Evolutionary conservation across 1,140 invertebrate species (phyloP), one percentile per base, ranked within the genome.

Genomic region (Zophobas atratus): DNA sequence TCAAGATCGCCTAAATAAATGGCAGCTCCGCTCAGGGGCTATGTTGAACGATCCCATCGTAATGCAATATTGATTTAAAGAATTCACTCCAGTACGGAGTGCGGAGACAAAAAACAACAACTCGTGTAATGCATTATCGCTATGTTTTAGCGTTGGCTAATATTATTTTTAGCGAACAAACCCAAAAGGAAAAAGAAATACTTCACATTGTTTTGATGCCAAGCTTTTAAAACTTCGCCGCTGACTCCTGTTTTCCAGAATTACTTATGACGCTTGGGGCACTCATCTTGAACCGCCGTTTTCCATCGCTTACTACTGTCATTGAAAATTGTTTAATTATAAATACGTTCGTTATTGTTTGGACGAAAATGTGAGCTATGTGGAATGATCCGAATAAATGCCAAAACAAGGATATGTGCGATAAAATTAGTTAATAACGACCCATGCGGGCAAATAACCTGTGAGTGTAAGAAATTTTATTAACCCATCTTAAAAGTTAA

Each of bases 51-150:
- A 77, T 80, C 75, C 67, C 72, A 35, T 67, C 46, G 82, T 82
- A 84, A 84, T 84, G 81, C 81, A 84, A 84, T 84, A 84, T 84
- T 84, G 82, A 84, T 84, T 82, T 80, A 82, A 84, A 81, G 82
- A 82, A 84, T 84, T 79, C 81, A 77, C 80, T 78, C 77, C 49
- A 70, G 63, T 75, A 71, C 77, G 55, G 63, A 72, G 79, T 79
- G 63, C 70, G 60, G 76, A 81, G 77, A 79, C 78, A 76, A 80
- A 81, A 81, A 83, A 83, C 76, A 82, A 82, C 82, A 81, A 82
- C 79, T 81, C 78, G 63, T 81, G 82, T 83, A 83, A 83, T 82
- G 81, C 82, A 84, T 84, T 82, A 82, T 84, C 81, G 82, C 81
- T 72, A 84, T 81, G 81, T 80, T 82, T 80, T 67, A 82, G 80